Evolutionary conservation across 2,888 invertebrate genomes (phyloP), one percentile per base, ranked within the genome.

Genomic region (Lacanobia oleracea): DNA sequence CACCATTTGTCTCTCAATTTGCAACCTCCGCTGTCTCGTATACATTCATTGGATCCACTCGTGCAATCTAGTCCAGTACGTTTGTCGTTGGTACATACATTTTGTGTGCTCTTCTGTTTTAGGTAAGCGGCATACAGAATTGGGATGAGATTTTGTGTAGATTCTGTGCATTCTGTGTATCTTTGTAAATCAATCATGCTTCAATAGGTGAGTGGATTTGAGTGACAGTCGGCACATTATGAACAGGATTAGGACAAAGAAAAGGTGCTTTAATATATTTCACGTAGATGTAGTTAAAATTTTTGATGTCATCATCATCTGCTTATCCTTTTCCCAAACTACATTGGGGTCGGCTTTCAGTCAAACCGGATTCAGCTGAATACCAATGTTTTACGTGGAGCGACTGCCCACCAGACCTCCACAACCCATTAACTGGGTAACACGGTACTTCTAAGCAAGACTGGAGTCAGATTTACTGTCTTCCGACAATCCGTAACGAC

Each of bases 31-130:
- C 33, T 66, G 71, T 23, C 54, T 70, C 65, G 67, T 70, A 62
- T 61, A 72, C 74, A 75, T 77, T 75, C 72, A 77, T 72, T 68
- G 72, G 59, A 79, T 67, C 45, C 60, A 65, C 79, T 83, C 78
- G 45, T 59, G 61, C 67, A 56, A 59, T 61, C 72, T 66, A 45
- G 57, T 65, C 14, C 33, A 67, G 50, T 63, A 21, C 40, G 48
- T 72, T 69, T 75, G 57, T 61, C 37, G 21, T 33, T 33, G 43
- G 50, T 74, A 74, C 68, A 65, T 37, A 63, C 21, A 51, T 59
- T 54, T 14, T 59, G 14, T 72, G 21, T 61, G 16, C 43, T 27
- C 37, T 60, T 23, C 37, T 43, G 57, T 68, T 79, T 48, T 59
- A 50, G n/a, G n/a, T n/a, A n/a, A n/a, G 62, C 37, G 7, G 51